Conservation (phyloP, 2,888 invertebrate genomes). For the Gibbula magus region DNA sequence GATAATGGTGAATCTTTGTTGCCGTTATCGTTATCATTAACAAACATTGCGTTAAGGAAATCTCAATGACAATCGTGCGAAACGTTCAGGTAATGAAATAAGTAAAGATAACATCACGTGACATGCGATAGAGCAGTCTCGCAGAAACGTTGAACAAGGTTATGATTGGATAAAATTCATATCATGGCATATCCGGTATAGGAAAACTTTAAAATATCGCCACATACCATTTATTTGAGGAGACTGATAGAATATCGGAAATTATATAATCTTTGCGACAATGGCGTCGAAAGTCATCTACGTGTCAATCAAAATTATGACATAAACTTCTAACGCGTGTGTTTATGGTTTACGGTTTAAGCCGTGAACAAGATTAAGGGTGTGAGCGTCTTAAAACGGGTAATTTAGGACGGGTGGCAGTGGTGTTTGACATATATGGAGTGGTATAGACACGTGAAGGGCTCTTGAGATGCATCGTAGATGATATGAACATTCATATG, state of each 20-base stretch:
- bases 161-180: background rate
- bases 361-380: background rate
- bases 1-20: background rate
- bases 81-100: background rate
- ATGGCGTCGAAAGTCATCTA: background rate
- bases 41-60: background rate
- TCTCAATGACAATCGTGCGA: slow-evolving; percentile 7
- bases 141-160: background rate
- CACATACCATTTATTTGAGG: background rate
- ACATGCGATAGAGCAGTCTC: background rate
- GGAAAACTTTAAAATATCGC: background rate
- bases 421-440: background rate
- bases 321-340: slow-evolving; percentile 2
- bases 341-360: slow-evolving; percentile 3
- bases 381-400: background rate
- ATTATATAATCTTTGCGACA: background rate
- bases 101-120: background rate
- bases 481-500: background rate
- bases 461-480: background rate
- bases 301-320: background rate
- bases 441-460: background rate
- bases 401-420: background rate
- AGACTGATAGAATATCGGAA: background rate
- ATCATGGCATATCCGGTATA: background rate
- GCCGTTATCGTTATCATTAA: background rate